These are phyloP conservation scores for Hymenopus coronatus DNA, from an alignment of 2,888 invertebrate species.

Conservation along the genomic window DNA sequence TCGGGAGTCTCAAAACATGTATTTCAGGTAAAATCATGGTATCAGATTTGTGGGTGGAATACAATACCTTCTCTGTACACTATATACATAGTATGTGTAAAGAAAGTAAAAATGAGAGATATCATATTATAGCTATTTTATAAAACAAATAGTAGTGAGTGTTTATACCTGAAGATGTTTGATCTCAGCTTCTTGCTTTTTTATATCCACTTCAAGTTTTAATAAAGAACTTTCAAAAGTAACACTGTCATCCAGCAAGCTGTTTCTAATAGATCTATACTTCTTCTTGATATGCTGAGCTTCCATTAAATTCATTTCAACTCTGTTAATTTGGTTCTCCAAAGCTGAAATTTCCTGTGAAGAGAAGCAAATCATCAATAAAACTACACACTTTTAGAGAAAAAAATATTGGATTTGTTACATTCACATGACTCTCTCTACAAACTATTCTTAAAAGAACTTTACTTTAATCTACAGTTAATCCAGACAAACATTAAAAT, in stretches of 20 bases:
- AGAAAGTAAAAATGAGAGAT: too few species aligned
- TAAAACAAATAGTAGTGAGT: background rate
- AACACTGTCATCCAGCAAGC: conserved; percentile 66
- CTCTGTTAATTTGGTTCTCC: conserved; percentile 78
- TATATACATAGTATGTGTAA: too few species aligned
- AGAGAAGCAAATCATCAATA: background rate
- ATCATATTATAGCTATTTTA: too few species aligned
- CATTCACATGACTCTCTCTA: too few species aligned
- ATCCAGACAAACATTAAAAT: too few species aligned
- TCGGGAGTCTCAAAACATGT: too few species aligned
- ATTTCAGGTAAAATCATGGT: too few species aligned
- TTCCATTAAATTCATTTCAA: conserved; percentile 78
- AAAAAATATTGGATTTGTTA: conserved; percentile 30
- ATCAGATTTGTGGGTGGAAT: too few species aligned
- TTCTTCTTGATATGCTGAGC: conserved; percentile 76
- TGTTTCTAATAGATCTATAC: conserved; percentile 65
- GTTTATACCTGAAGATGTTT: conserved; percentile 62
- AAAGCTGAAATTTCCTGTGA: conserved; percentile 55
- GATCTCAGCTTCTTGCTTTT: conserved; percentile 71
- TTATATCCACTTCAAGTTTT: conserved; percentile 65
- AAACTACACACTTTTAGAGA: conserved; percentile 52
- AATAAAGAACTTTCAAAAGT: conserved; percentile 70
- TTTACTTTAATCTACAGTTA: too few species aligned
- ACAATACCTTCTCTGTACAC: too few species aligned
- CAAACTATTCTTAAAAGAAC: too few species aligned